phyloP scores from a whole-genome alignment of 2,888 invertebrate species.

The Uropetala carovei region DNA sequence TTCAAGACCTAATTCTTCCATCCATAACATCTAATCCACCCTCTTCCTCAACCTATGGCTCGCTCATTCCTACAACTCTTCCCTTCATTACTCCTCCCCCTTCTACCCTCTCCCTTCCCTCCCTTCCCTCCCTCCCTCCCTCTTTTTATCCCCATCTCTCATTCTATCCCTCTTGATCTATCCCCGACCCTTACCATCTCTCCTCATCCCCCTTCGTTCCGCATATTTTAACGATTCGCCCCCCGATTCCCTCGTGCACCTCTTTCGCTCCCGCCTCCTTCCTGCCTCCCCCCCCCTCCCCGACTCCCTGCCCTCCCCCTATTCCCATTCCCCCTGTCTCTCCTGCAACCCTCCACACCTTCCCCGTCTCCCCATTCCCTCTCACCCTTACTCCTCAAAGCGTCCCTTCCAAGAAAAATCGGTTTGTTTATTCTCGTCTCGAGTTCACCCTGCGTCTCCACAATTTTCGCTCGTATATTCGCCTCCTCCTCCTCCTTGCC shows the following conservation, averaged over 20 bases:
- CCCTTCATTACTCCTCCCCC: too few relatives aligned
- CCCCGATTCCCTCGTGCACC: background rate
- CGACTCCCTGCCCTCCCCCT: background rate
- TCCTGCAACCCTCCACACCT: background rate
- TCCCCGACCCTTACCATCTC: too few relatives aligned
- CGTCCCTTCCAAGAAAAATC: constrained; percentile 29
- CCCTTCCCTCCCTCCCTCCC: too few relatives aligned
- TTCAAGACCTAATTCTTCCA: too few relatives aligned
- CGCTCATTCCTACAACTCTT: too few relatives aligned
- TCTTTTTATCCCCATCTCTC: too few relatives aligned
- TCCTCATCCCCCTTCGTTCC: background rate
- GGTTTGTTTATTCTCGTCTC: constrained; percentile 56
- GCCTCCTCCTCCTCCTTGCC: background rate
- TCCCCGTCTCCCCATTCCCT: background rate
- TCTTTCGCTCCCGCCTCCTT: background rate
- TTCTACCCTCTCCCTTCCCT: too few relatives aligned
- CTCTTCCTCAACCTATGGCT: too few relatives aligned
- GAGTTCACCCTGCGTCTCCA: constrained; percentile 46
- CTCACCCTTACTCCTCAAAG: background rate
- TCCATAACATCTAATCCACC: too few relatives aligned
- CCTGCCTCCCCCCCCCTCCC: background rate
- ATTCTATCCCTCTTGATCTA: background rate
- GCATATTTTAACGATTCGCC: constrained; percentile 15
- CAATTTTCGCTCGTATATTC: constrained; percentile 44
- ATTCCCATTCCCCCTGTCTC: background rate